A percentile compares a stretch with the other conserved stretches of the same genome.
Evolutionary conservation across 2,113 vertebrate genomes (phyloP).

Genomic region (Leptodactylus fuscus): DNA sequence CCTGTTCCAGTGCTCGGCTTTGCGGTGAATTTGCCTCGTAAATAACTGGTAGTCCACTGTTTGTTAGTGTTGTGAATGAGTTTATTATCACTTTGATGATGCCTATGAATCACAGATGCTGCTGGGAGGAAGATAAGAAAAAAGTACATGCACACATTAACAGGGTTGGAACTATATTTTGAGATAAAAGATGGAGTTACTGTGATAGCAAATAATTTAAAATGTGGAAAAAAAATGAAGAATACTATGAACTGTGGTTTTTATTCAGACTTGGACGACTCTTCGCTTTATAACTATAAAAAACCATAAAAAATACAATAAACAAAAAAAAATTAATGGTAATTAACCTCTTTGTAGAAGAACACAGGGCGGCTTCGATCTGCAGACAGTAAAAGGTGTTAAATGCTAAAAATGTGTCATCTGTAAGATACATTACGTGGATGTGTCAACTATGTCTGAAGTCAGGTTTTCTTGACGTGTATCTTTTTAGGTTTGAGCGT

Average conservation of each 20-base stretch:
- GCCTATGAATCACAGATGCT: slow-evolving; percentile 99
- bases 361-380: background rate
- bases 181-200: slow-evolving; percentile 81
- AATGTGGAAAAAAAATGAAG: slow-evolving; percentile 64
- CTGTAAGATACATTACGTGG: background rate
- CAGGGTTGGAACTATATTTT: slow-evolving; percentile 80
- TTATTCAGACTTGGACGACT: slow-evolving; percentile 45
- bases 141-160: slow-evolving; percentile 77
- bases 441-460: background rate
- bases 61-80: slow-evolving; percentile 96
- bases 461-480: background rate
- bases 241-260: slow-evolving; percentile 66
- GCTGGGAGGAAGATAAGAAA: slow-evolving; percentile 89
- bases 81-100: slow-evolving; percentile 99
- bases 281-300: slow-evolving; percentile 21
- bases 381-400: background rate
- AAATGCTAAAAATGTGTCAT: slow-evolving; percentile 16
- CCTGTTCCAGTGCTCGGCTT: slow-evolving; percentile 84
- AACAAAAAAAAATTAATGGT: background rate
- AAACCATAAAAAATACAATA: background rate
- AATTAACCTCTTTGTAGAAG: slow-evolving; percentile 8
- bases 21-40: slow-evolving; percentile 85
- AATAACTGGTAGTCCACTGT: slow-evolving; percentile 93
- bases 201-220: slow-evolving; percentile 76
- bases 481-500: background rate